A percentile compares a stretch with the other conserved stretches of the same genome.
Evolutionary conservation across 2,113 vertebrate genomes (phyloP).

Genomic region (Muntiacus reevesi): DNA sequence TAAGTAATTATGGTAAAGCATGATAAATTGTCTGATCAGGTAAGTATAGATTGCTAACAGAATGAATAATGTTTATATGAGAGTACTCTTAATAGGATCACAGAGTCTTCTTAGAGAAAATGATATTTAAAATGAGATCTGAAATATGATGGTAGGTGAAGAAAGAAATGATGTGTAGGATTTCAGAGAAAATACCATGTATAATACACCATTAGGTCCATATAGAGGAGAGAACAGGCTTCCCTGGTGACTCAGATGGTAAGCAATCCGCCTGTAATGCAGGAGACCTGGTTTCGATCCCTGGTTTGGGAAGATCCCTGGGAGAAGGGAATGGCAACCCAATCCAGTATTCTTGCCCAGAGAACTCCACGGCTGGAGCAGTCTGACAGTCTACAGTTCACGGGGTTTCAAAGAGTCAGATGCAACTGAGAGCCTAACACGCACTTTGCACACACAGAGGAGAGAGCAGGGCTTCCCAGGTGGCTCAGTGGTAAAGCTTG

Average conservation of each 20-base stretch:
- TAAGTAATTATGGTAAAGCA: constrained; percentile 1
- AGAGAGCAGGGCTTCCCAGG: background rate
- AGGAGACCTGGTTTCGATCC: background rate
- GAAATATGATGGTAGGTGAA: background rate
- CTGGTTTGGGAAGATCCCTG: background rate
- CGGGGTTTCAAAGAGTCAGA: background rate
- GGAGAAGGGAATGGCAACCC: background rate
- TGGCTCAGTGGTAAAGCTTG: background rate
- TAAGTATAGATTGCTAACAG: background rate
- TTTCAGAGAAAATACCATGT: background rate
- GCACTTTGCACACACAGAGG: background rate
- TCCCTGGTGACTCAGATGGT: background rate
- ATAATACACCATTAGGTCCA: background rate
- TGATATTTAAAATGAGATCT: constrained; percentile 18
- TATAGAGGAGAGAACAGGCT: background rate
- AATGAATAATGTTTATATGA: background rate
- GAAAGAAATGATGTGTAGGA: background rate
- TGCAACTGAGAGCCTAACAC: background rate
- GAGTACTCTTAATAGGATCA: background rate
- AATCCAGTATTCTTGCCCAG: background rate
- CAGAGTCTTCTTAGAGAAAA: background rate
- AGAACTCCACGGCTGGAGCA: background rate
- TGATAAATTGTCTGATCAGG: constrained; percentile 25
- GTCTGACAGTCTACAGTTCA: background rate
- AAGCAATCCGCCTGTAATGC: background rate